Evolutionary conservation across 2,113 vertebrate species (phyloP).

Genomic region (Hemiprocne comata): DNA sequence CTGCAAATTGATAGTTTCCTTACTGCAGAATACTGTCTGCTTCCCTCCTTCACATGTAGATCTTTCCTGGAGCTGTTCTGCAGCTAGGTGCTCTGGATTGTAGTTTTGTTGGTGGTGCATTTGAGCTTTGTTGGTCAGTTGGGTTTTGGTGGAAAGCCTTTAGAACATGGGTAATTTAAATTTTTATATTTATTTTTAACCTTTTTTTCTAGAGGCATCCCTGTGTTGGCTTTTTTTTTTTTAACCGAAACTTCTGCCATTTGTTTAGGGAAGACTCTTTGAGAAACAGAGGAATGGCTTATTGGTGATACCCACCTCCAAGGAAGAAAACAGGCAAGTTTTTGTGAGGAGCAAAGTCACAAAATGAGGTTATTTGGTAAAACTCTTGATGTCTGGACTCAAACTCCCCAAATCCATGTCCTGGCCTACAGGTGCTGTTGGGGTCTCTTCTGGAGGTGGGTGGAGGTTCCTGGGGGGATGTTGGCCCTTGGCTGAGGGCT

Average conservation of each 20-base stretch:
- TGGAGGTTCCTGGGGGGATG: slow-evolving; percentile 5
- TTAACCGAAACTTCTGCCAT: background rate
- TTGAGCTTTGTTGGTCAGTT: background rate
- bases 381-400: background rate
- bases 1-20: background rate
- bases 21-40: background rate
- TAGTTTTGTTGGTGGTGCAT: background rate
- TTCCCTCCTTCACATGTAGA: rapidly evolving
- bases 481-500: background rate
- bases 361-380: background rate
- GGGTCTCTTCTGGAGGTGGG: background rate
- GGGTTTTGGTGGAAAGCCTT: background rate
- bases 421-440: background rate
- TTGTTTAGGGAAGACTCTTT: background rate
- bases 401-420: background rate
- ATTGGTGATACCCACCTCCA: background rate
- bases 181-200: background rate
- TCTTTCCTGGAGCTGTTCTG: background rate
- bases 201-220: background rate
- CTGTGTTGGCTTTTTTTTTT: background rate
- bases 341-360: background rate
- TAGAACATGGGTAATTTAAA: background rate
- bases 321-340: background rate
- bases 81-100: background rate
- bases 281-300: background rate